phyloP scores from a whole-genome alignment of 2,888 invertebrate genomes.

The Eulithis prunata region DNA sequence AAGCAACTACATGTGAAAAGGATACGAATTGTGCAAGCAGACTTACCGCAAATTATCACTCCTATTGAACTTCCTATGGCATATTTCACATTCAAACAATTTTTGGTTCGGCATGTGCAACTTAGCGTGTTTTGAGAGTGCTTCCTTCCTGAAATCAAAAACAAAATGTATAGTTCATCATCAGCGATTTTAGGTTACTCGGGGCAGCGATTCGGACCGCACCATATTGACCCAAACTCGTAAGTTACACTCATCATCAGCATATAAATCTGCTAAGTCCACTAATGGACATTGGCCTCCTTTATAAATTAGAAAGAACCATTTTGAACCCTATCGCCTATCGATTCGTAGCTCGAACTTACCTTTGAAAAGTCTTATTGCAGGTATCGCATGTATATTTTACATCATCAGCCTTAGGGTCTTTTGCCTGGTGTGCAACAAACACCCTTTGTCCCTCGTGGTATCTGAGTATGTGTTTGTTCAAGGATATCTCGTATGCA shows the following conservation, averaged over 20 bases:
- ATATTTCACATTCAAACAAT: slow-evolving; percentile 83
- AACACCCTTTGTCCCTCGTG: slow-evolving; percentile 77
- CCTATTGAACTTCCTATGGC: slow-evolving; percentile 84
- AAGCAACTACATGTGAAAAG: background rate
- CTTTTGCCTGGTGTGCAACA: slow-evolving; percentile 66
- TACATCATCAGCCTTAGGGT: slow-evolving; percentile 54
- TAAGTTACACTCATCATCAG: too few relatives aligned
- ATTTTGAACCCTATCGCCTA: too few relatives aligned
- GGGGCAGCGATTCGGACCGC: too few relatives aligned
- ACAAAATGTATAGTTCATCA: background rate
- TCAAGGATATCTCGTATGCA: slow-evolving; percentile 75
- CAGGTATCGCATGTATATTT: slow-evolving; percentile 85
- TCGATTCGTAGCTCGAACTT: slow-evolving; percentile 34
- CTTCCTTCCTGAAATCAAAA: slow-evolving; percentile 80
- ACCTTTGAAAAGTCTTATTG: slow-evolving; percentile 85
- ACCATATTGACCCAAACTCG: too few relatives aligned
- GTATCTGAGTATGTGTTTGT: slow-evolving; percentile 74
- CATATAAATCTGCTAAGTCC: too few relatives aligned
- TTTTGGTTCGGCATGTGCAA: slow-evolving; percentile 84
- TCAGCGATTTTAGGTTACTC: too few relatives aligned
- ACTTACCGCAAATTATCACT: slow-evolving; percentile 82
- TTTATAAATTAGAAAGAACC: too few relatives aligned
- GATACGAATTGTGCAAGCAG: background rate
- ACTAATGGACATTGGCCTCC: too few relatives aligned
- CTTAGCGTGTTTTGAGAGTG: slow-evolving; percentile 86